Evolutionary conservation across 2,113 vertebrate genomes (phyloP).

Genomic region (Planiliza haematocheilus): DNA sequence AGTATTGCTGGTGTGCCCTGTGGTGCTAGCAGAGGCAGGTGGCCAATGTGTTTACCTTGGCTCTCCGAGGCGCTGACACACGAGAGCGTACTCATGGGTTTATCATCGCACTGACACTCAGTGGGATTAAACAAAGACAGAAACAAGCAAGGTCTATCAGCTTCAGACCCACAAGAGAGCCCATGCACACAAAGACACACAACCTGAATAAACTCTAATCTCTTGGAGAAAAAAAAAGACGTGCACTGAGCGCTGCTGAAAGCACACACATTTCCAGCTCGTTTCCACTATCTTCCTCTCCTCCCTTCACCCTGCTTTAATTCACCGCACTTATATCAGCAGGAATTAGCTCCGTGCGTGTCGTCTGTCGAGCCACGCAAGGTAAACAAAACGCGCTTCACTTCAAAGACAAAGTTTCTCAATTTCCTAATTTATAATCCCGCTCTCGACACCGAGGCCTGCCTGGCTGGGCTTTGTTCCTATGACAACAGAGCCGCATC

Average conservation of each 20-base stretch:
- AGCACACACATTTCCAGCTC: conserved; percentile 35
- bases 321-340: conserved; percentile 38
- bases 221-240: conserved; percentile 38
- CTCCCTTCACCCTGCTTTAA: conserved; percentile 23
- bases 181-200: conserved; percentile 26
- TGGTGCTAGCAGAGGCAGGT: conserved; percentile 17
- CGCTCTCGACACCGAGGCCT: conserved; percentile 45
- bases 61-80: conserved; percentile 53
- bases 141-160: conserved; percentile 77
- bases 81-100: conserved; percentile 56
- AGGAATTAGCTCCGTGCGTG: conserved; percentile 25
- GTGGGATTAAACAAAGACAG: conserved; percentile 71
- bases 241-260: conserved; percentile 20
- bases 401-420: conserved; percentile 72
- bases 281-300: conserved; percentile 33
- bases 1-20: conserved; percentile 27
- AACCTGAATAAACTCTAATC: conserved; percentile 43
- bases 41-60: conserved; percentile 60
- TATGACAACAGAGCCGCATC: conserved; percentile 66
- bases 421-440: conserved; percentile 71
- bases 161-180: conserved; percentile 22
- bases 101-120: conserved; percentile 69
- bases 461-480: conserved; percentile 49
- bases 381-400: conserved; percentile 62
- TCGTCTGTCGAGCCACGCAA: conserved; percentile 43